These are phyloP conservation scores for Magallana nippona DNA, from an alignment of 2,888 invertebrate genomes.

Conservation along the genomic window DNA sequence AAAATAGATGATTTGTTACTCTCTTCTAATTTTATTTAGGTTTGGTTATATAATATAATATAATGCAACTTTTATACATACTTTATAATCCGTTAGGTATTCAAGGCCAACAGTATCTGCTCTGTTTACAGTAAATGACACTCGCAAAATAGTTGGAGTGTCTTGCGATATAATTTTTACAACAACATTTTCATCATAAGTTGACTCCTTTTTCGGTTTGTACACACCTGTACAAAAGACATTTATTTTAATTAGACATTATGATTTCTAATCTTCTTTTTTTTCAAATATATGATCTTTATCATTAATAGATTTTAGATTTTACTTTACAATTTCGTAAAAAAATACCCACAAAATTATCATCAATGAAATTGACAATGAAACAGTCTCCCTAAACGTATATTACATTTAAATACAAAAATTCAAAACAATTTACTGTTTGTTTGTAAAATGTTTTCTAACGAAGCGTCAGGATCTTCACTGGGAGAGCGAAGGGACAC, in stretches of 20 bases:
- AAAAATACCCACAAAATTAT: no score
- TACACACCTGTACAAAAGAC: not conserved
- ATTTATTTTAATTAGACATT: not conserved
- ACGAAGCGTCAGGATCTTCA: not conserved
- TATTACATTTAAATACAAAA: no score
- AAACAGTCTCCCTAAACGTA: no score
- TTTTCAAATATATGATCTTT: no score
- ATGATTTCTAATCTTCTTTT: no score
- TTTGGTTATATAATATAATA: not conserved
- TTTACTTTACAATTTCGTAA: no score
- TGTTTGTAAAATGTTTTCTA: not conserved
- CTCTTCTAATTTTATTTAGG: not conserved
- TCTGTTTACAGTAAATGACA: not conserved
- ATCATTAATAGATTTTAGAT: no score
- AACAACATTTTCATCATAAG: conserved; percentile 1
- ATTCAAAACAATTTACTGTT: not conserved
- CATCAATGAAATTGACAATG: no score
- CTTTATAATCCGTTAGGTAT: not conserved
- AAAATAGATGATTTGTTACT: no score
- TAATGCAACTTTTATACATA: not conserved
- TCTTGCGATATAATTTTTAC: conserved; percentile 1
- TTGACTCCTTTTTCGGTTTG: not conserved
- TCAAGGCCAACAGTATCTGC: not conserved
- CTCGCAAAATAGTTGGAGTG: not conserved
- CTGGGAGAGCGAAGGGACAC: not conserved